Evolutionary conservation across 2,888 invertebrate genomes (phyloP), one percentile per base, ranked within the genome.

Genomic region (Drosophila nr. perissopoda): DNA sequence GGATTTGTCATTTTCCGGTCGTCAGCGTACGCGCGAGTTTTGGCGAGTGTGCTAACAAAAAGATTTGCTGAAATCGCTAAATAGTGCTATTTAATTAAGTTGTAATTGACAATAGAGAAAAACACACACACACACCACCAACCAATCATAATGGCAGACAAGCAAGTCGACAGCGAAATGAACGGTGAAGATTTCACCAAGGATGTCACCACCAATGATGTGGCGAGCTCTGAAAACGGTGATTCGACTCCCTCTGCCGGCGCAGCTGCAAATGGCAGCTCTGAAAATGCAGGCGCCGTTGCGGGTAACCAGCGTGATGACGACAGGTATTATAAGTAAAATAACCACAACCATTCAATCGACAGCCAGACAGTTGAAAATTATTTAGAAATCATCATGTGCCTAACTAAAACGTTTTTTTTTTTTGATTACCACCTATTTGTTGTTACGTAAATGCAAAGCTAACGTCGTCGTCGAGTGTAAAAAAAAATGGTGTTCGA

Each of bases 141-240:
- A 72, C 68, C 31, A 58, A 65, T 68, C 52, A 83, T 59, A 88
- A 95, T 95, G 95, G 94, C 94, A 77, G 94, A 92, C 56, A 94
- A 94, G 91, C 94, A 95, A 94, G 91, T 91, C 72, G 95, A 95
- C 92, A 94, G 94, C 94, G 94, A 94, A 91, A 96, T 96, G 96
- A 96, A 96, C 94, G 96, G 96, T 93, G 96, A 96, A 94, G 96
- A 96, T 93, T 96, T 96, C 94, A 96, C 96, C 87, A 95, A 96
- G 94, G 96, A 96, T 92, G 95, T 96, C 90, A 95, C 95, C 91
- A 93, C 94, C 71, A 92, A 90, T 80, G 92, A 92, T 76, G 89
- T 90, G 61, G 80, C 77, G 49, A 79, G 74, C 71, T 69, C 90
- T 66, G 96, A 96, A 83, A 96, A 96, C 94, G 95, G 92, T 80